These are phyloP conservation scores for Stegana nigrithorax DNA, from an alignment of 2,888 invertebrate genomes.

Conservation along the genomic window DNA sequence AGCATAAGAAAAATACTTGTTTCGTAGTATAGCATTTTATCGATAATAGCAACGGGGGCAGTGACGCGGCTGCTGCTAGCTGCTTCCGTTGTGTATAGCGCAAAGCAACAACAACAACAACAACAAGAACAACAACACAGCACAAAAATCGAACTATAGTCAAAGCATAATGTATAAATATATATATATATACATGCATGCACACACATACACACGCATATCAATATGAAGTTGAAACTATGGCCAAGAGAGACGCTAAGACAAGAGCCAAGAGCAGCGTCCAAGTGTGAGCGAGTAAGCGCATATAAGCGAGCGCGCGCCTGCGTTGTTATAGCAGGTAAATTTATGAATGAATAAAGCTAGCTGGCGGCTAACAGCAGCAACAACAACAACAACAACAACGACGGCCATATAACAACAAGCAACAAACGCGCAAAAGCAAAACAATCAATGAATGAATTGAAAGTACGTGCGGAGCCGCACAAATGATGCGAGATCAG, in stretches of 20 bases:
- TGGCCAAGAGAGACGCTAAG: too few species aligned
- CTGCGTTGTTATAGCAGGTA: slow-evolving; percentile 39
- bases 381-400: slow-evolving; percentile 28
- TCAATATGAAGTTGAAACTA: too few species aligned
- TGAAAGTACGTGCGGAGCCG: slow-evolving; percentile 52
- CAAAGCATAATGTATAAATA: slow-evolving; percentile 14
- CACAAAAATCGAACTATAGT: slow-evolving; percentile 30
- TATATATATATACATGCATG: not conserved
- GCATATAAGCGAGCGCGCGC: too few species aligned
- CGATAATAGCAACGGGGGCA: slow-evolving; percentile 33
- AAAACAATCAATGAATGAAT: slow-evolving; percentile 55
- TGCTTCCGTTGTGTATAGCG: slow-evolving; percentile 50
- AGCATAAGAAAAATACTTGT: slow-evolving; percentile 1
- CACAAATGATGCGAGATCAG: slow-evolving; percentile 28
- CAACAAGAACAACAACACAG: not conserved
- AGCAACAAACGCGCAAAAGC: slow-evolving; percentile 29
- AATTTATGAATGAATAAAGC: slow-evolving; percentile 50
- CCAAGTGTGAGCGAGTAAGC: too few species aligned
- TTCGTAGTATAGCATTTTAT: too few species aligned
- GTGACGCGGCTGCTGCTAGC: slow-evolving; percentile 51
- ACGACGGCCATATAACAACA: too few species aligned
- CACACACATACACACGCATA: not conserved
- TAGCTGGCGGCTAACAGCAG: not conserved
- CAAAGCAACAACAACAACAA: not conserved
- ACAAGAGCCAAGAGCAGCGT: too few species aligned